phyloP scores from a whole-genome alignment of 2,888 invertebrate species.

The Agrenia bidenticulata region DNA sequence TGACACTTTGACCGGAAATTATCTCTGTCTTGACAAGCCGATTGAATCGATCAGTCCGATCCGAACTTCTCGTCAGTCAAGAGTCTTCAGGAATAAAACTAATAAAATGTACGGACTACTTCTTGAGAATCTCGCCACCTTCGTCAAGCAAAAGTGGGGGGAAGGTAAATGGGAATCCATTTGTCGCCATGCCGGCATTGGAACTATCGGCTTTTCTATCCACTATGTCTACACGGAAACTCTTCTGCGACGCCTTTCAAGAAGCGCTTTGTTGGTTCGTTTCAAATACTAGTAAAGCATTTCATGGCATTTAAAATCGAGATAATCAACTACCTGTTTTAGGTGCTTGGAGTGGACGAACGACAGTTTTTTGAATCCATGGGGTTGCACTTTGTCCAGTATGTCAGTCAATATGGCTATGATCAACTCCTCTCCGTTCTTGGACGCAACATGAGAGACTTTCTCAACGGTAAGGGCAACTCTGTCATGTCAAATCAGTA shows the following conservation, averaged over 20 bases:
- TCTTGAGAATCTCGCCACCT: constrained; percentile 89
- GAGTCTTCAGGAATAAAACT: too few relatives aligned
- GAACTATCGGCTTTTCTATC: constrained; percentile 76
- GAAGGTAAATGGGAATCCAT: constrained; percentile 93
- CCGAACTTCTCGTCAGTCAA: too few relatives aligned
- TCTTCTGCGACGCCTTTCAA: constrained; percentile 78
- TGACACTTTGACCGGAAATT: too few relatives aligned
- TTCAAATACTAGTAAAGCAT: too few relatives aligned
- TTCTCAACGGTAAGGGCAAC: constrained; percentile 94
- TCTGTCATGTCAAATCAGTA: too few relatives aligned
- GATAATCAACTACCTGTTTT: too few relatives aligned
- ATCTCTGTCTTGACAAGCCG: too few relatives aligned
- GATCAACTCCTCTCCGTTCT: constrained; percentile 85
- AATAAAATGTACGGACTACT: constrained; percentile 98
- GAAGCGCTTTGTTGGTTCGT: constrained; percentile 84
- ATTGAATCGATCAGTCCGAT: too few relatives aligned
- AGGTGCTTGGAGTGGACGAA: constrained; percentile 80
- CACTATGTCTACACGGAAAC: constrained; percentile 93
- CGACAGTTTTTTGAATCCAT: constrained; percentile 89
- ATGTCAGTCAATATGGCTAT: constrained; percentile 92
- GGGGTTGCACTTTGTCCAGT: constrained; percentile 57
- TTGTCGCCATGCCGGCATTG: constrained; percentile 76
- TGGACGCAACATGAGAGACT: constrained; percentile 92
- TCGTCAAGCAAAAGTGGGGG: constrained; percentile 85
- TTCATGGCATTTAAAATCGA: too few relatives aligned